Conservation (phyloP, 1,140 invertebrate genomes). For the Drosophila biarmipes region DNA sequence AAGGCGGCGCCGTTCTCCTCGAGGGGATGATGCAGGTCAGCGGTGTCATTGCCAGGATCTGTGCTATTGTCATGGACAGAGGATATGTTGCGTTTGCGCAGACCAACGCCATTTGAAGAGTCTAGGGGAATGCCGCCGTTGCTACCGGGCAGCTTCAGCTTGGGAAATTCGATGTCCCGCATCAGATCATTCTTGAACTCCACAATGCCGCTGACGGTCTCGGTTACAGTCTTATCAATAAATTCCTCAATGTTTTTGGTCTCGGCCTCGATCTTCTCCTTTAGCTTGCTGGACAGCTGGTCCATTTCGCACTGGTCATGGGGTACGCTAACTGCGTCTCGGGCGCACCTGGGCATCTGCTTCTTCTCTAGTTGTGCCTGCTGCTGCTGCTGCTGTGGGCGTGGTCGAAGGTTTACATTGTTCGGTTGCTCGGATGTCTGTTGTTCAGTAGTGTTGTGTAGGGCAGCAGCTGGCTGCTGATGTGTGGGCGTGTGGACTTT, state of each 20-base stretch:
- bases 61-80: constrained; percentile 49
- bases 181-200: constrained; percentile 84
- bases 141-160: constrained; percentile 60
- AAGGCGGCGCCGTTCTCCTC: constrained; percentile 71
- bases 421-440: constrained; percentile 28
- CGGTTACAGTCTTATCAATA: constrained; percentile 84
- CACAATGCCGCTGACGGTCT: constrained; percentile 83
- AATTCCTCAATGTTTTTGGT: constrained; percentile 84
- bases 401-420: constrained; percentile 55
- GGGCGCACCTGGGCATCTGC: constrained; percentile 38
- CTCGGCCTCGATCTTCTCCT: constrained; percentile 83
- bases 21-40: not conserved
- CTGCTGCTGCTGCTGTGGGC: constrained; percentile 47
- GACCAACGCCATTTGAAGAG: constrained; percentile 31
- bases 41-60: constrained; percentile 11
- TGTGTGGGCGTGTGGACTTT: constrained; percentile 52
- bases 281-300: constrained; percentile 81
- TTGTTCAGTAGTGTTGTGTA: constrained; percentile 29
- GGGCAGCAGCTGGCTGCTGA: constrained; percentile 30
- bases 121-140: constrained; percentile 11
- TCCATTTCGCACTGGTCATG: constrained; percentile 84
- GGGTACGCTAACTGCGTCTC: constrained; percentile 75
- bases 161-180: constrained; percentile 77
- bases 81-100: constrained; percentile 73
- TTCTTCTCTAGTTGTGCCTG: constrained; percentile 23